A percentile compares a stretch with the other conserved stretches of the same genome.
These are phyloP conservation scores for Drosophila nigromelanica DNA, from an alignment of 1,140 invertebrate species.

Conservation along the genomic window DNA sequence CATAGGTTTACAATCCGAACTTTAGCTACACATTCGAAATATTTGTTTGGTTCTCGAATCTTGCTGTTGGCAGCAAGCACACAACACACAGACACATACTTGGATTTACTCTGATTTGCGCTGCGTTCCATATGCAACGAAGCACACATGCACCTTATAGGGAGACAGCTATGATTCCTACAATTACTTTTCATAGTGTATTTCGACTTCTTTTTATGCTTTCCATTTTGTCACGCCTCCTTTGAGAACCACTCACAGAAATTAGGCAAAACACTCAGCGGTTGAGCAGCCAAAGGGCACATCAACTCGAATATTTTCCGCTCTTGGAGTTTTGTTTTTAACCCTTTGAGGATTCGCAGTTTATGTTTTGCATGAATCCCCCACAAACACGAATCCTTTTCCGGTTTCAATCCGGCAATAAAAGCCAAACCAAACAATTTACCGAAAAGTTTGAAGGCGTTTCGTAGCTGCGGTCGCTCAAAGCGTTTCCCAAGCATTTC, in stretches of 20 bases:
- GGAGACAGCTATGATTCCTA: not conserved
- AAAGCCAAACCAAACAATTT: conserved; percentile 44
- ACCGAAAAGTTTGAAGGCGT: conserved; percentile 52
- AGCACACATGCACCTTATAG: conserved; percentile 4
- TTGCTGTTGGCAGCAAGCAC: conserved; percentile 23
- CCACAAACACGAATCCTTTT: conserved; percentile 35
- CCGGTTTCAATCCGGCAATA: conserved; percentile 32
- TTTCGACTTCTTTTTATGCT: not conserved
- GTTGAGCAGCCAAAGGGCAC: conserved; percentile 39
- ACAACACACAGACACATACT: conserved; percentile 2
- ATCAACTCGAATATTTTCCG: conserved; percentile 50
- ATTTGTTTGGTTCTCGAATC: conserved; percentile 29
- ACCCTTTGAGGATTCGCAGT: conserved; percentile 27
- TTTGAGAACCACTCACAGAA: conserved; percentile 5
- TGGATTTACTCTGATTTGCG: conserved; percentile 1
- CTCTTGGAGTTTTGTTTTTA: conserved; percentile 32
- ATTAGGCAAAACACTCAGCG: conserved; percentile 46
- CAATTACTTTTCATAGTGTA: not conserved
- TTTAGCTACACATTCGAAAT: conserved; percentile 10
- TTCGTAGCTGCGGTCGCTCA: conserved; percentile 51
- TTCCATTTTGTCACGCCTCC: conserved; percentile 6
- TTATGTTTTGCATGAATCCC: conserved; percentile 15
- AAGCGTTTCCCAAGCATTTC: conserved; percentile 39
- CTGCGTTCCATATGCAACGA: not conserved
- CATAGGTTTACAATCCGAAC: not conserved